Base-by-base conservation (phyloP, 2,797 vertebrate species). In the Cetoscarus ocellatus region DNA sequence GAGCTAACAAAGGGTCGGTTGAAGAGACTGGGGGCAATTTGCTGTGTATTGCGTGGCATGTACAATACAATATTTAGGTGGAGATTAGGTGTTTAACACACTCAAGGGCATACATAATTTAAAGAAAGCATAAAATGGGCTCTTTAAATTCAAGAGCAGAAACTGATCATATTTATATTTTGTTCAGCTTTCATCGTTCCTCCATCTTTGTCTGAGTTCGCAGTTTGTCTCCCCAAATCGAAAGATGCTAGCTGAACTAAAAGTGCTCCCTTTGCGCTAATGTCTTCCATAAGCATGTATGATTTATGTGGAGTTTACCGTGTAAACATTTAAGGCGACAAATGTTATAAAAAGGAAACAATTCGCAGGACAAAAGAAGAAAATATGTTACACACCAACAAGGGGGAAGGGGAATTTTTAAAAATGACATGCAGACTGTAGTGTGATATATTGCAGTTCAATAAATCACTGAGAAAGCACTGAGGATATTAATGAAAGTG, bases 401-500 rank as follows among this genome's bases (percentile, higher is more conserved):
- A 17, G 17, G n/a, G 7, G 13, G 61, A 73, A 50, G 48, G 77
- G 10, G 27, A 38, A 76, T 62, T 76, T 45, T 51, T 13, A 56
- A 52, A 73, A 52, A 61, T 53, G 54, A 52, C 63, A 67, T 56
- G 14, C 18, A 55, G 60, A 6, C 69, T 48, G 18, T 48, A 38
- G 56, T 40, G n/a, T 68, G 69, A 82, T 82, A 54, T 39, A 83
- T 61, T 79, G 75, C 61, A 60, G 71, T 70, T 84, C 83, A 81
- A 90, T 87, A 90, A 86, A 93, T 93, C 87, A 91, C 77, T 81
- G 85, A 69, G 73, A 39, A 81, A 84, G 70, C 66, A 86, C 65
- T 48, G 67, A 70, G 70, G 74, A 75, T 89, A 92, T 92, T 93
- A 92, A 93, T 93, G 79, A 88, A 89, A 67, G 81, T 89, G 84